Evolutionary conservation across 2,113 vertebrate species (phyloP).

Genomic region (Lucifuga dentata): DNA sequence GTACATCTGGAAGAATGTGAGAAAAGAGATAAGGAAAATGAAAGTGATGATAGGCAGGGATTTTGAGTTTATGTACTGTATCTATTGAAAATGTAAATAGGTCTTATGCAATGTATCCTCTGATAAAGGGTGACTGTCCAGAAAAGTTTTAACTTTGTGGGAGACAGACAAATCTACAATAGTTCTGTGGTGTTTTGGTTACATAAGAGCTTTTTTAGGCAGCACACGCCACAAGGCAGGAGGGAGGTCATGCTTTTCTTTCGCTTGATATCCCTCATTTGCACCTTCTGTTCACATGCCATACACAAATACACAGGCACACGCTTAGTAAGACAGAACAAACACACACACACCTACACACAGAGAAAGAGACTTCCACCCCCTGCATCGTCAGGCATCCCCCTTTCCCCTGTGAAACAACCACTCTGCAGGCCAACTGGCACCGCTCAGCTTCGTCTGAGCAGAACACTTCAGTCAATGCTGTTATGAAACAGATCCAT

Average conservation of each 20-base stretch:
- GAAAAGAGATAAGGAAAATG: background rate
- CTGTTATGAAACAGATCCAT: slow-evolving; percentile 59
- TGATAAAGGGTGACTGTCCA: slow-evolving; percentile 49
- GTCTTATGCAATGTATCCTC: slow-evolving; percentile 65
- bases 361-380: slow-evolving; percentile 58
- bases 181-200: slow-evolving; percentile 55
- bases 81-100: slow-evolving; percentile 55
- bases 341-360: slow-evolving; percentile 20
- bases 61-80: background rate
- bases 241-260: slow-evolving; percentile 61
- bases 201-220: slow-evolving; percentile 63
- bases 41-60: slow-evolving; percentile 5
- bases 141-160: slow-evolving; percentile 57
- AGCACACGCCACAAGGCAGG: slow-evolving; percentile 57
- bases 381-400: slow-evolving; percentile 63
- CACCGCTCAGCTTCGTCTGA: slow-evolving; percentile 58
- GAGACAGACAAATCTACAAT: slow-evolving; percentile 66
- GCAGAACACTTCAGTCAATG: slow-evolving; percentile 27
- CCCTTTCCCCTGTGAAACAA: slow-evolving; percentile 58
- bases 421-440: slow-evolving; percentile 59
- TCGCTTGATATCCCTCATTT: slow-evolving; percentile 57
- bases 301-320: slow-evolving; percentile 12
- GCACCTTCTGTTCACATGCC: slow-evolving; percentile 71
- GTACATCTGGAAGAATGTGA: background rate
- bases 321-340: slow-evolving; percentile 14